Evolutionary conservation across 2,797 vertebrate genomes (phyloP), one percentile per base, ranked within the genome.

Genomic region (Leptodactylus fallax): DNA sequence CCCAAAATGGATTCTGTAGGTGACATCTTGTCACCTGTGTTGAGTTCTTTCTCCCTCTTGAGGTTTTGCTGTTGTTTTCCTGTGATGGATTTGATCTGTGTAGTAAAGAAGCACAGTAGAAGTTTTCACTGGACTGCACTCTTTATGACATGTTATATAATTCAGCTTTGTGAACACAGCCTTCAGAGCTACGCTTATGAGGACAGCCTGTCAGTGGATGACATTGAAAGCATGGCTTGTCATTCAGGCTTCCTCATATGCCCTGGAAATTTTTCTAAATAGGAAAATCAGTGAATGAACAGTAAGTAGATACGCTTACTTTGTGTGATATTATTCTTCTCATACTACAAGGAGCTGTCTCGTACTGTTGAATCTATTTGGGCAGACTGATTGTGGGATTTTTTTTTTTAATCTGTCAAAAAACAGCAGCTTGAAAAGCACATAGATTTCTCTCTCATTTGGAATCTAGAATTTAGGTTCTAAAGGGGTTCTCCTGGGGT

Each of bases 121-220:
- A 51, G 21, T 65, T 87, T 67, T 51, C 53, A 51, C 47, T 45
- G 86, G 58, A 77, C 27, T 51, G n/a, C 11, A 21, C 45, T 14
- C 13, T 76, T 63, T 21, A 19, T 77, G 63, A 36, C 79, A 55
- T 51, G 65, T 81, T 87, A 19, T 74, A 51, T 76, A 87, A 45
- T 77, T 16, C 61, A 9, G 63, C 63, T 60, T 67, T 86, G 85
- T 79, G 51, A 80, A 36, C n/a, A 49, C 23, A 55, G 16, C 55
- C 58, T 87, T 87, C 25, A 63, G n/a, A 47, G 55, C 45, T 21
- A 25, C 49, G 45, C 51, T 53, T 63, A 23, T 82, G 67, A 87
- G 80, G 76, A 67, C 71, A 77, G 58, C 45, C 56, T 87, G 86
- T 82, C 86, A 87, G 23, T 21, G 1, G 36, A 45, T 83, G 86